phyloP scores from a whole-genome alignment of 1,140 invertebrate genomes.

The Hesperophylax magnus region DNA sequence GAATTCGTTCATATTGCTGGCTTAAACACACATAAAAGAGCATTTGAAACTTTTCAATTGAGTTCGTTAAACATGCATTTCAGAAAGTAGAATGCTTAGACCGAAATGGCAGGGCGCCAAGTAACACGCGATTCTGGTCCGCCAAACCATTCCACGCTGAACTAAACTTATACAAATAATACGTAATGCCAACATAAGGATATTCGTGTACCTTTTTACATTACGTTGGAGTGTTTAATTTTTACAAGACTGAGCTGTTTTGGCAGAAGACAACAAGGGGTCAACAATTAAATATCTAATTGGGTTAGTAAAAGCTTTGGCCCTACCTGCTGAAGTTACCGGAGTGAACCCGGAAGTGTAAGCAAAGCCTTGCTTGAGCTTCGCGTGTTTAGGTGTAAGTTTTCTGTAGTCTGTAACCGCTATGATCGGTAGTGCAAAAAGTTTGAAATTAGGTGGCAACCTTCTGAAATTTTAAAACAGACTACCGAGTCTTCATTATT shows the following conservation, averaged over 20 bases:
- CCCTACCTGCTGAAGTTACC: too few relatives aligned
- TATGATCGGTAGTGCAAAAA: too few relatives aligned
- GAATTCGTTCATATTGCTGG: constrained; percentile 7
- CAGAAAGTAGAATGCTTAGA: constrained; percentile 18
- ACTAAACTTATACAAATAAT: not conserved
- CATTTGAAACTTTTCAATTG: constrained; percentile 42
- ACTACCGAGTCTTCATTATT: too few relatives aligned
- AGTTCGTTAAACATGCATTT: constrained; percentile 40
- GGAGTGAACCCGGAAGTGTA: too few relatives aligned
- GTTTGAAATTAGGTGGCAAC: too few relatives aligned
- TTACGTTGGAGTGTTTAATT: not conserved
- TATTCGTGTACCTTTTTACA: too few relatives aligned
- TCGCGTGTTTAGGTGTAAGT: too few relatives aligned
- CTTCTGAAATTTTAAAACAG: too few relatives aligned
- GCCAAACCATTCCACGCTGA: not conserved
- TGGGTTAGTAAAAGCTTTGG: too few relatives aligned
- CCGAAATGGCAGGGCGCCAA: constrained; percentile 31
- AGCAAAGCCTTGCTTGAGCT: too few relatives aligned
- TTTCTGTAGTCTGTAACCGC: too few relatives aligned
- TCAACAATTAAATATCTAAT: not conserved
- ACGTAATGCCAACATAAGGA: too few relatives aligned
- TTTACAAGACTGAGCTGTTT: not conserved
- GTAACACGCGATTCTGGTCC: constrained; percentile 26
- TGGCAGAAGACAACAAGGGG: not conserved
- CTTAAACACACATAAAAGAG: constrained; percentile 36